Evolutionary conservation across 2,113 vertebrate genomes (phyloP).

Genomic region (Protobothrops mucrosquamatus): DNA sequence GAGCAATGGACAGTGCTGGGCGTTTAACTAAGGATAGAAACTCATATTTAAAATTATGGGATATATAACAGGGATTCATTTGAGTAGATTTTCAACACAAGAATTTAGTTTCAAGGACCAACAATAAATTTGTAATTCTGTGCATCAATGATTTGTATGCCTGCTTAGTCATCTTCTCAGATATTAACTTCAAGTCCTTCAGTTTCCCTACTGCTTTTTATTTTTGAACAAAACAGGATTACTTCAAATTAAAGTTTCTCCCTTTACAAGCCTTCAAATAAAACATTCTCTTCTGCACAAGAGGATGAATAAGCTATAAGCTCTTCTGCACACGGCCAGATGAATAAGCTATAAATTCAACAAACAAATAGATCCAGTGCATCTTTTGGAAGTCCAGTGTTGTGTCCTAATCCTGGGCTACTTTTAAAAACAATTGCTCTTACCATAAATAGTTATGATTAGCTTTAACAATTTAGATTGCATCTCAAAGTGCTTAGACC

Average conservation of each 20-base stretch:
- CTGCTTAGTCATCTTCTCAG: neutral
- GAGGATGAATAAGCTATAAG: neutral
- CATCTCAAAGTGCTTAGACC: neutral
- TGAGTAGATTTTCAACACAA: neutral
- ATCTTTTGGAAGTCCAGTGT: neutral
- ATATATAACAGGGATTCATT: neutral
- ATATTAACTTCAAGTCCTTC: neutral
- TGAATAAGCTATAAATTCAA: neutral
- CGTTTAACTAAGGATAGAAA: neutral
- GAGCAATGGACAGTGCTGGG: neutral
- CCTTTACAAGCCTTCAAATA: neutral
- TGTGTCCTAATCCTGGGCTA: neutral
- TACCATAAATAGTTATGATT: neutral
- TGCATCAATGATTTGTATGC: neutral
- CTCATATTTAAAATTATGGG: neutral
- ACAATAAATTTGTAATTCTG: neutral
- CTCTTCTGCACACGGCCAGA: neutral
- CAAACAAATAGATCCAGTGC: neutral
- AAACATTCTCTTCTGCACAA: neutral
- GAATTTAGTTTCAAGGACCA: neutral
- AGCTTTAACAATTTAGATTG: neutral
- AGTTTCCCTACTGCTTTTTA: neutral
- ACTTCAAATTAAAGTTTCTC: neutral
- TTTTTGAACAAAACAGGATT: neutral
- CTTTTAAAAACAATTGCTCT: neutral